Evolutionary conservation across 2,888 invertebrate species (phyloP).

Genomic region (Caenorhabditis doughertyi): DNA sequence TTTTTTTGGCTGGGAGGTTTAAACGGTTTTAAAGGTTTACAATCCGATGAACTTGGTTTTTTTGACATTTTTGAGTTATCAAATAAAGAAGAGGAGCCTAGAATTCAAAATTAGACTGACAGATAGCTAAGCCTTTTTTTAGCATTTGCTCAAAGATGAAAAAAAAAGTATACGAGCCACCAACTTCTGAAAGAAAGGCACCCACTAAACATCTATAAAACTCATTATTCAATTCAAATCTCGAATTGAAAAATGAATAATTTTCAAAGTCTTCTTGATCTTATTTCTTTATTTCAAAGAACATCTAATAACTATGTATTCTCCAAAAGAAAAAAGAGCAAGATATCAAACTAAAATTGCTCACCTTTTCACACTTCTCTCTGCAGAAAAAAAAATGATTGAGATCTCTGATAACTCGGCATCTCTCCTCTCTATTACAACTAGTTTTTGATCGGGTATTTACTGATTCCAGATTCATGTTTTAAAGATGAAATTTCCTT

Average conservation of each 20-base stretch:
- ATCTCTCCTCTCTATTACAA: too few species aligned
- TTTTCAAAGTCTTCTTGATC: constrained; percentile 15
- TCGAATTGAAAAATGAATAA: not conserved
- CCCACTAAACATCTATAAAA: not conserved
- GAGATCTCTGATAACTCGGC: constrained; percentile 17
- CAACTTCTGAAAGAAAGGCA: not conserved
- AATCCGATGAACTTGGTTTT: too few species aligned
- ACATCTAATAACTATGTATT: not conserved
- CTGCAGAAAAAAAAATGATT: not conserved
- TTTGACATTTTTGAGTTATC: too few species aligned
- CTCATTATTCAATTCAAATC: too few species aligned
- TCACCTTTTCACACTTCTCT: not conserved
- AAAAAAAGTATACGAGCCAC: not conserved
- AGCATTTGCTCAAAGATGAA: not conserved
- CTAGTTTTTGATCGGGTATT: constrained; percentile 16
- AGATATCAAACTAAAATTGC: not conserved
- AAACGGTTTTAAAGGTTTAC: not conserved
- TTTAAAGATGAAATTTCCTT: constrained; percentile 6
- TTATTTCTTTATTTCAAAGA: not conserved
- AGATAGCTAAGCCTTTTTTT: too few species aligned
- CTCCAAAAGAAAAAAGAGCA: too few species aligned
- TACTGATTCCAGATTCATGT: constrained; percentile 28
- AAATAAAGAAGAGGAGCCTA: too few species aligned
- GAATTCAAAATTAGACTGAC: too few species aligned
- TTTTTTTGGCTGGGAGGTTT: not conserved